Evolutionary conservation across 1,140 invertebrate species (phyloP), one percentile per base, ranked within the genome.

Genomic region (Linepithema humile): DNA sequence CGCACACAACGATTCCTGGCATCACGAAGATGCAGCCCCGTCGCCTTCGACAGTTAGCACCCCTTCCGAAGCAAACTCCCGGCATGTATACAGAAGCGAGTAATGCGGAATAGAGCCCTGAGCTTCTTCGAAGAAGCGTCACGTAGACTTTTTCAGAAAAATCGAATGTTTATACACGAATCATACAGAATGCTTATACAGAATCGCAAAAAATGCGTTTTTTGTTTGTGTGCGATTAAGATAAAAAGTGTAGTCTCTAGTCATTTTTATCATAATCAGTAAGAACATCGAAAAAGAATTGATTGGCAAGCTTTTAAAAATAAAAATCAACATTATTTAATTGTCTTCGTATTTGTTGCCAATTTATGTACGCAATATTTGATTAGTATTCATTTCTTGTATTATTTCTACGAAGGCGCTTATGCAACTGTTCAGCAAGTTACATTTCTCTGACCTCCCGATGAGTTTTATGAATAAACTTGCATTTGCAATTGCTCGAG

Each of bases 11-110:
- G 57, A 53, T 82, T 43, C 74, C 55, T 67, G 32, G 5, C 45
- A 55, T 12, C 57, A 40, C 60, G 26, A 62, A 78, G 86, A 90
- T 70, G 62, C 84, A 84, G 35, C 67, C 64, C 60, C 55, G 32
- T 84, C 73, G 75, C 57, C 72, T 86, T 87, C 85, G 60, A 84
- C 88, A 69, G 83, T 89, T 89, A 69, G 53, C 88, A 82, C 82
- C 83, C 85, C 55, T 48, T 23, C 50, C 29, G 29, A 84, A 38
- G 73, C 40, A 70, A 87, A 84, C 60, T 26, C 10, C 69, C 50
- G 55, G 20, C 48, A 69, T 67, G 40, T 40, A 57, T 35, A 12
- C 1, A 15, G 64, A 67, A 73, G 17, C 12, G 20, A 2, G 72
- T 48, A 62, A 65, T 9, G 62, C 23, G 53, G 32, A 40, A 35